Base-by-base conservation (phyloP, 2,888 invertebrate species). In the Hanleya hanleyi region DNA sequence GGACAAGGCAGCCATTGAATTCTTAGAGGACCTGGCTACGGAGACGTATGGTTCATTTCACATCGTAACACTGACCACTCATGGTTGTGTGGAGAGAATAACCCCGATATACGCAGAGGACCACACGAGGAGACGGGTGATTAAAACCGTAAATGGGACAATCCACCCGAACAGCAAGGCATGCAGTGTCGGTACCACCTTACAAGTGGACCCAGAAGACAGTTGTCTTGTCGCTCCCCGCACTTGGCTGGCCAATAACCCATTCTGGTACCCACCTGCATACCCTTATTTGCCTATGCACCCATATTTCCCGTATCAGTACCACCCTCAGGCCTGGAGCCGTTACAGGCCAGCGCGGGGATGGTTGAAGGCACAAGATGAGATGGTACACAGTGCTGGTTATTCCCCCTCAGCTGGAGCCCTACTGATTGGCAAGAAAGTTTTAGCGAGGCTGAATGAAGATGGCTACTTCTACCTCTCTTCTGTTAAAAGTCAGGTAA, bases 401-500 rank as follows among this genome's bases (percentile, higher is more conserved):
- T 73, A 81, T 9, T 84, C 83, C 3, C 89, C 89, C 37, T 86
- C 88, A 7, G 87, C 90, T 15, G 90, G 90, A 1, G 83, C 88
- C 29, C 73, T 90, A 29, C 77, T 90, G 29, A 84, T 90, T 67
- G 86, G 85, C 18, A 85, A 86, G 73, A 81, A 78, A 74, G 88
- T 90, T 22, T 74, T 90, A 37, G 89, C 89, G 5, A 70, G 90
- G 57, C 76, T 88, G 38, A 77, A 87, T 49, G 83, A 83, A 66
- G 89, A 90, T 86, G 90, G 90, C 2, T 85, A 85, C 67, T 90
- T 88, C 78, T 90, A 90, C 76, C 75, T 82, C 33, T 90, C 89
- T 36, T 85, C 78, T 22, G 87, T 90, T 7, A 86, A 89, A 75
- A 88, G 86, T 77, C 89, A 90, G 86, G 90, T 90, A 71, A 81